Evolutionary conservation across 2,888 invertebrate genomes (phyloP).

Genomic region (Tiliacea aurago): DNA sequence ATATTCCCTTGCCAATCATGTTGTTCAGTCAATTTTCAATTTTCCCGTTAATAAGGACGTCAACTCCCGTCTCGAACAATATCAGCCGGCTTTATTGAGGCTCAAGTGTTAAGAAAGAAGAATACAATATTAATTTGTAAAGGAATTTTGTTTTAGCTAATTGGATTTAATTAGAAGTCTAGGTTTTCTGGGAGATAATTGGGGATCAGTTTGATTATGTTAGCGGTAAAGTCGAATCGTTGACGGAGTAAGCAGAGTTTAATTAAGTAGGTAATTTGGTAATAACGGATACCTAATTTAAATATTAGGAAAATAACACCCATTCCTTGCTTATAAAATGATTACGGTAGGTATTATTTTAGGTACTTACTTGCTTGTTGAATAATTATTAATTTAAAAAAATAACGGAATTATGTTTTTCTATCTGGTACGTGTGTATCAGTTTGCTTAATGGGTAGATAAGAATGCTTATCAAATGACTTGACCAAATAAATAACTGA

Average conservation of each 20-base stretch:
- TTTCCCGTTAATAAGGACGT: conserved; percentile 89
- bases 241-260: conserved; percentile 29
- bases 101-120: conserved; percentile 58
- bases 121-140: conserved; percentile 41
- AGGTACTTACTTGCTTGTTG: too few species aligned
- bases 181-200: conserved; percentile 46
- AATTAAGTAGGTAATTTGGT: conserved; percentile 20
- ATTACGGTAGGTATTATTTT: not conserved
- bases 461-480: too few species aligned
- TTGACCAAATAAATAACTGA: not conserved
- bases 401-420: not conserved
- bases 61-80: conserved; percentile 83
- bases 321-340: not conserved
- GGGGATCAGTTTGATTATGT: conserved; percentile 37
- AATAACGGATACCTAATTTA: conserved; percentile 4
- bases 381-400: too few species aligned
- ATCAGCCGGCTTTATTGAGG: conserved; percentile 78
- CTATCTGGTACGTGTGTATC: too few species aligned
- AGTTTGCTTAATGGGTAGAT: too few species aligned
- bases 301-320: conserved; percentile 11
- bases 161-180: conserved; percentile 52
- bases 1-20: conserved; percentile 90
- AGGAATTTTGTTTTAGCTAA: conserved; percentile 58
- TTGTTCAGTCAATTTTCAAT: conserved; percentile 89
- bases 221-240: conserved; percentile 13